Evolutionary conservation across 2,113 vertebrate species (phyloP), one percentile per base, ranked within the genome.

Genomic region (Fulica atra): DNA sequence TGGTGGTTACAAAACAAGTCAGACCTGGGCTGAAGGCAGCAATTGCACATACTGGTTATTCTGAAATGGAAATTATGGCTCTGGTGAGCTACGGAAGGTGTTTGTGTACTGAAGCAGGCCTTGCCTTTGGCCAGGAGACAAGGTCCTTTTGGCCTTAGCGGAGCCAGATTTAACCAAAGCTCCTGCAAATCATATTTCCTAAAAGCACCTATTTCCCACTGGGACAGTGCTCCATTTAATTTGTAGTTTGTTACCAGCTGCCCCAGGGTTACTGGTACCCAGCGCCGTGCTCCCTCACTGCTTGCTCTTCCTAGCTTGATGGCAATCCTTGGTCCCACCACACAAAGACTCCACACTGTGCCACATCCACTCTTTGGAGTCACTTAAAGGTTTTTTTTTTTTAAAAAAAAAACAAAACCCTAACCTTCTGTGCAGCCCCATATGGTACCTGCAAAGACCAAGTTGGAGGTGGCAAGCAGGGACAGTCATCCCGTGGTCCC

Each of bases 281-380:
- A 44, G 26, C 1, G 1, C 31, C 13, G 9, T 0, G 3, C 7
- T 40, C 60, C 35, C 19, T 36, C 14, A 2, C 19, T 8, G 18
- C 73, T 42, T 10, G 13, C 36, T 61, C n/a, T 3, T 31, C 11
- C 35, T 35, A 72, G 19, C 65, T 71, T 20, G 61, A 14, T 1
- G 33, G 44, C 42, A 33, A 12, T 7, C 26, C 50, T 81, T 35
- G 20, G 31, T 46, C 44, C 38, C 40, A 13, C 15, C 11, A n/a
- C 8, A 33, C 50, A 23, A 38, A 2, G 11, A 13, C 53, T 42
- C 40, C 16, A 18, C 25, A 4, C 24, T 5, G 24, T 50, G 48
- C 6, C n/a, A 23, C 11, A 3, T 16, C n/a, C 40, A 35, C 29
- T 24, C 16, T 29, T 42, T 16, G 1, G 2, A 46, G 38, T 21